A percentile compares a stretch with the other conserved stretches of the same genome.
These are phyloP conservation scores for Marmota flaviventris DNA, from an alignment of 2,113 vertebrate genomes.

Conservation along the genomic window DNA sequence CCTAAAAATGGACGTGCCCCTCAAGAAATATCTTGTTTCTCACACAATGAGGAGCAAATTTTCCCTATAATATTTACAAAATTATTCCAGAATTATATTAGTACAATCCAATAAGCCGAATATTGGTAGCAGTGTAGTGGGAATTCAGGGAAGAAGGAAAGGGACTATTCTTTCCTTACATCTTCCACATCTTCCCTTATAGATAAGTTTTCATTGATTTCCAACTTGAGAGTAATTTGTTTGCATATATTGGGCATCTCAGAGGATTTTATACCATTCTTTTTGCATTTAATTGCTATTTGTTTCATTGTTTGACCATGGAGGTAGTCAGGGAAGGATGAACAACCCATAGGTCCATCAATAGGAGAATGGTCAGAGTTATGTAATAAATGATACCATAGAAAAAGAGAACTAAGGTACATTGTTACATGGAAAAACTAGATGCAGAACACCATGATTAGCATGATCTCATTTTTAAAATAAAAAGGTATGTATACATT, in stretches of 20 bases:
- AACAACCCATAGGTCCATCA: background rate
- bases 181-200: background rate
- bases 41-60: background rate
- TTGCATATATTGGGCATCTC: background rate
- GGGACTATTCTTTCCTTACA: background rate
- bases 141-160: background rate
- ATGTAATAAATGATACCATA: background rate
- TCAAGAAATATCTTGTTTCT: background rate
- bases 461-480: slow-evolving; percentile 40
- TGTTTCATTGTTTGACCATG: background rate
- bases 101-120: background rate
- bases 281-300: slow-evolving; percentile 44
- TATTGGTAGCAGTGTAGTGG: background rate
- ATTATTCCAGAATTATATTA: background rate
- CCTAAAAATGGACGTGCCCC: background rate
- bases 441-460: background rate
- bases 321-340: background rate
- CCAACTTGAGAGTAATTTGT: slow-evolving; percentile 11
- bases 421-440: background rate
- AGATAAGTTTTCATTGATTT: slow-evolving; percentile 26
- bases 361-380: background rate
- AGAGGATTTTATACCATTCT: slow-evolving; percentile 39
- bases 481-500: slow-evolving; percentile 4
- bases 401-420: background rate
- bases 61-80: background rate